Base-by-base conservation (phyloP, 2,113 vertebrate species). In the Ia io region DNA sequence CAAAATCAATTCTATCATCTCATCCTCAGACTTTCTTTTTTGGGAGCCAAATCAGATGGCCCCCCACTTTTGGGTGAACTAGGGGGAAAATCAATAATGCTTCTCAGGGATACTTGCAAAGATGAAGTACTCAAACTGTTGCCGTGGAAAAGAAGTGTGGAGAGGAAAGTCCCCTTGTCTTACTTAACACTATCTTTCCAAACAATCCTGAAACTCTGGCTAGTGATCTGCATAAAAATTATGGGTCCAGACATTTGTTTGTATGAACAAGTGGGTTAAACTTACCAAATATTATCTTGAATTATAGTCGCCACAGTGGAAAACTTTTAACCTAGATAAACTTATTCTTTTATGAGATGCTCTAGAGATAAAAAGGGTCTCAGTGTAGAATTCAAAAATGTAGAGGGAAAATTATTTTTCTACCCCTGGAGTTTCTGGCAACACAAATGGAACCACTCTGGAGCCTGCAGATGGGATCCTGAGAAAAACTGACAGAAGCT, bases 1-100 rank as follows among this genome's bases (percentile, higher is more conserved):
- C 49, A 53, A 86, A 95, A n/a, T 85, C 59, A 89, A 5, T 91
- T 97, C 10, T 71, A 22, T 88, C 16, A 4, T n/a, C 35, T 18
- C 42, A 37, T 56, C 93, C 17, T 93, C 25, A 47, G 0, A 0
- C 7, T 56, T 86, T 28, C 88, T 85, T 95, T 37, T 28, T 40
- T 89, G 65, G 42, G 44, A 96, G n/a, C 4, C 18, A 78, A 80
- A 5, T 18, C 14, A 40, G 9, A 7, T 23, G 59, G 2, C 30
- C 23, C 49, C 35, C 13, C 28, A 28, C 28, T 85, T 63, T 42
- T 91, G 35, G 59, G 25, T 69, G 14, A 61, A 63, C 51, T 14
- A n/a, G 82, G 25, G 12, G 25, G 23, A 88, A 70, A 71, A 84
- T 78, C 77, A 59, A 10, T 53, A 37, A 35, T 6, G 40, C 10